Base-by-base conservation (phyloP, 2,113 vertebrate genomes). In the Varanus salvator region DNA sequence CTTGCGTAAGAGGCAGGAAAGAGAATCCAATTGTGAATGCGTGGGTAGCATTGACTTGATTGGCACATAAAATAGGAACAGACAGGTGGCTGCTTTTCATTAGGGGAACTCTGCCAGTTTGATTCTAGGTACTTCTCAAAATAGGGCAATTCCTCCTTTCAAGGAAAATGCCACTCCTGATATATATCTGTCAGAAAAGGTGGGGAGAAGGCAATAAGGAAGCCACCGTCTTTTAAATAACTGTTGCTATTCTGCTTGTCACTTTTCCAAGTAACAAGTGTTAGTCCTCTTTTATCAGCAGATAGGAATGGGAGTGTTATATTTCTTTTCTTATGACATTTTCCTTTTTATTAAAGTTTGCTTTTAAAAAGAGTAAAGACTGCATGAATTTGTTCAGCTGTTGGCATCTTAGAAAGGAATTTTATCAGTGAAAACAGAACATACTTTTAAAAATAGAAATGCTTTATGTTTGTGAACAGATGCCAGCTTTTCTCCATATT, bases 41-140 rank as follows among this genome's bases (percentile, higher is more conserved):
- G 93, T 92, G 85, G 94, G 89, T 88, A 89, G 83, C 21, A 69
- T 19, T 25, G 89, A 77, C 48, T 89, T 96, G 92, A 95, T 38
- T 94, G 94, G 90, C 94, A 95, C 75, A 19, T 0, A 27, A 14
- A 12, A 87, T 60, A 88, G 74, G 92, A 93, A 90, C 80, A 94
- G 93, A 92, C 48, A 88, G 34, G 88, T 92, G 82, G 64, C 52
- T 88, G 50, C 52, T 77, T 92, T 91, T 95, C 25, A 80, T 0
- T 0, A 21, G 38, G 48, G 23, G 71, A 77, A 44, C 21, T 89
- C 87, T 91, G 91, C 48, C 50, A 57, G 17, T 38, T 31, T 50
- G 15, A 90, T 89, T 71, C 86, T 86, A 75, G 38, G 21, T n/a
- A 25, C 6, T 52, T 92, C 72, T 91, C 38, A 74, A 44, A 93